These are phyloP conservation scores for Lepisosteus oculatus DNA, from an alignment of 2,113 vertebrate genomes.

Conservation along the genomic window DNA sequence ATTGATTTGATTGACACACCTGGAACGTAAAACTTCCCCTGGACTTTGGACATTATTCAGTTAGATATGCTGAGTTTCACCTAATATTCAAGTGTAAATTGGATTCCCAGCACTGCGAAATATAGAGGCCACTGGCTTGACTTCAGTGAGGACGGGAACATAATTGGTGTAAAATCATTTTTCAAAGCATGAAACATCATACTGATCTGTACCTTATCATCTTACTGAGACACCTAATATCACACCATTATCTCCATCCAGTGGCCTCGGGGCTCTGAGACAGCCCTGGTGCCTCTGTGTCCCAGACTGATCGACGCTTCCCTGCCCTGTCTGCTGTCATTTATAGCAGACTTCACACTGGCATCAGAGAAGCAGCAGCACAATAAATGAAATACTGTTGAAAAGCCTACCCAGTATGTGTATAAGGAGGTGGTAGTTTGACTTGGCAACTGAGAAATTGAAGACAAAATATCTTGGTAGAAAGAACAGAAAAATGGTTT, in stretches of 20 bases:
- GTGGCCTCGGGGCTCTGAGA: conserved; percentile 25
- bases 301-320: conserved; percentile 49
- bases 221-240: conserved; percentile 50
- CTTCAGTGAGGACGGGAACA: not conserved
- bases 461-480: not conserved
- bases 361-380: not conserved
- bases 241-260: conserved; percentile 49
- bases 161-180: conserved; percentile 58
- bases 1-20: too few species aligned
- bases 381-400: conserved; percentile 2
- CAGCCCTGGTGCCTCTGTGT: conserved; percentile 17
- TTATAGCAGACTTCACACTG: not conserved
- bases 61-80: conserved; percentile 34
- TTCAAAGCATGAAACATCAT: conserved; percentile 2
- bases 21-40: not conserved
- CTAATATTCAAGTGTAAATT: conserved; percentile 62
- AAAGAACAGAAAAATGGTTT: too few species aligned
- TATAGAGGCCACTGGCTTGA: not conserved
- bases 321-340: conserved; percentile 25
- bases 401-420: conserved; percentile 5
- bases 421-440: too few species aligned
- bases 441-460: too few species aligned
- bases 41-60: not conserved
- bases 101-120: conserved; percentile 36
- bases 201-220: conserved; percentile 16